A percentile compares a stretch with the other conserved stretches of the same genome.
Conservation (phyloP, 2,888 invertebrate species). For the Dryococelus australis region DNA sequence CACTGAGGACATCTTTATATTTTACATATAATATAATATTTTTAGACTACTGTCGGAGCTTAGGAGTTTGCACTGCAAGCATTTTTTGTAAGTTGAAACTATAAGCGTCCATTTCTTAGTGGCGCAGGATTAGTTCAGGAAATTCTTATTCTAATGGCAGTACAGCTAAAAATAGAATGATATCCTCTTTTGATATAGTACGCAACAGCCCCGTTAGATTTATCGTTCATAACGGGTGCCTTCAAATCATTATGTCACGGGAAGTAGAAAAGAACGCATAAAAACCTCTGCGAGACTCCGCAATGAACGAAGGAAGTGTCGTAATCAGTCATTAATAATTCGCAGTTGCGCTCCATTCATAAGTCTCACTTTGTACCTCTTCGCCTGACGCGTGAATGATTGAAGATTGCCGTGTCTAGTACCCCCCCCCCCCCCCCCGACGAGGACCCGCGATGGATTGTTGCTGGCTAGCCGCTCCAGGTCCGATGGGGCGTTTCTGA, state of each 20-base stretch:
- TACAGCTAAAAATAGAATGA: not conserved
- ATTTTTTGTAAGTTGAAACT: no score
- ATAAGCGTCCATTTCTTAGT: no score
- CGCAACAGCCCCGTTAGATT: not conserved
- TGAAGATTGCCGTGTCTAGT: not conserved
- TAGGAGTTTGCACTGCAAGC: no score
- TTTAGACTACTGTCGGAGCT: no score
- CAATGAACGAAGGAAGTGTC: not conserved
- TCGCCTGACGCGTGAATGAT: not conserved
- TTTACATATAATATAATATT: no score
- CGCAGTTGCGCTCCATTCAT: not conserved
- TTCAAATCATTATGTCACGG: conserved; percentile 16
- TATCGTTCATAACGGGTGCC: not conserved
- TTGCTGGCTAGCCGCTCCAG: not conserved
- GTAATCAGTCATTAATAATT: conserved; percentile 7
- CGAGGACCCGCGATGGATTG: not conserved
- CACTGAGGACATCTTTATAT: no score
- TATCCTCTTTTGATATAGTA: not conserved
- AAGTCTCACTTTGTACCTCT: not conserved
- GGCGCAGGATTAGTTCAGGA: no score
- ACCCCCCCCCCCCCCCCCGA: not conserved
- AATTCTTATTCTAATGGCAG: not conserved
- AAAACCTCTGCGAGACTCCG: not conserved
- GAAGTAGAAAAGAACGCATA: not conserved
- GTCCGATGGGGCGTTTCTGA: not conserved